phyloP scores from a whole-genome alignment of 2,113 vertebrate species.

The Pogona vitticeps region DNA sequence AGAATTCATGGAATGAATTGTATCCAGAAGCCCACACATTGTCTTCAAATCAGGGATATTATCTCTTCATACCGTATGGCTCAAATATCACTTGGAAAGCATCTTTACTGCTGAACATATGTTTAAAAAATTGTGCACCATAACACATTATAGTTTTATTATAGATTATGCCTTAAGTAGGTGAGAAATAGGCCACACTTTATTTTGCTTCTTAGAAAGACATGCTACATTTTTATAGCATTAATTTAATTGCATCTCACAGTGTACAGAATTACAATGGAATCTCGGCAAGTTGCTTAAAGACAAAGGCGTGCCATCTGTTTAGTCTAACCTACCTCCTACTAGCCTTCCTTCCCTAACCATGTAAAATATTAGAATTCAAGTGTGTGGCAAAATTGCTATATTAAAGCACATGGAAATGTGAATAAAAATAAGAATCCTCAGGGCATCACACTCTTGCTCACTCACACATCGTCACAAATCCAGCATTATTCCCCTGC shows the following conservation, averaged over 20 bases:
- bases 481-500: slow-evolving; percentile 27
- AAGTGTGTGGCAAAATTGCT: slow-evolving; percentile 54
- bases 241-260: slow-evolving; percentile 40
- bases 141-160: slow-evolving; percentile 55
- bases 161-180: slow-evolving; percentile 45
- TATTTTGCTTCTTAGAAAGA: slow-evolving; percentile 26
- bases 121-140: slow-evolving; percentile 62
- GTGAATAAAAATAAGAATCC: slow-evolving; percentile 49
- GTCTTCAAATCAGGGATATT: slow-evolving; percentile 73
- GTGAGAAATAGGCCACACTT: slow-evolving; percentile 29
- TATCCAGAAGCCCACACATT: slow-evolving; percentile 62
- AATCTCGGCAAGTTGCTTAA: slow-evolving; percentile 33
- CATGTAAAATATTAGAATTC: slow-evolving; percentile 64
- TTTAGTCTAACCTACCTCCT: slow-evolving; percentile 38
- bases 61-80: slow-evolving; percentile 67
- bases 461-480: not conserved
- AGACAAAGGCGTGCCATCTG: slow-evolving; percentile 49
- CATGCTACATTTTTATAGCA: not conserved
- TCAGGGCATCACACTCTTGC: not conserved
- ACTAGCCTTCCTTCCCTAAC: slow-evolving; percentile 29
- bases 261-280: slow-evolving; percentile 5
- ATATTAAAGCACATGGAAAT: slow-evolving; percentile 52
- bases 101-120: slow-evolving; percentile 56
- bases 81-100: slow-evolving; percentile 59
- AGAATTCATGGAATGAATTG: slow-evolving; percentile 61